A percentile compares a stretch with the other conserved stretches of the same genome.
Evolutionary conservation across 2,797 vertebrate genomes (phyloP).

Genomic region (Choloepus didactylus): DNA sequence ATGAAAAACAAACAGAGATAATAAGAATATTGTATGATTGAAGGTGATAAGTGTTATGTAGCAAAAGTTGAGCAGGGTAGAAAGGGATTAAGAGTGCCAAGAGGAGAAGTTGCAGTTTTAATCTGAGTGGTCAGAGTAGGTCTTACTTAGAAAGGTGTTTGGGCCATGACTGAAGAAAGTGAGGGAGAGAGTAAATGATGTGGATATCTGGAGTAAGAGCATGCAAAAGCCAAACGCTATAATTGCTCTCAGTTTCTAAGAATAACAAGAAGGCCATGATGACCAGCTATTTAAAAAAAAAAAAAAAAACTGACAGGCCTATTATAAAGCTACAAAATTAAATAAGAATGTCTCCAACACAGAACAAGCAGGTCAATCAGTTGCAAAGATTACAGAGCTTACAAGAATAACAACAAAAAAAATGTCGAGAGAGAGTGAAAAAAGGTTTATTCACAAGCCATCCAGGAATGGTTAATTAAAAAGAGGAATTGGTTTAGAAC

Average conservation of each 20-base stretch:
- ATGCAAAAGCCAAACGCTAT: rapidly evolving
- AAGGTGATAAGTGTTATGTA: no score
- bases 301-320: neutral
- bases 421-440: neutral
- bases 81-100: neutral
- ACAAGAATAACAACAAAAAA: neutral
- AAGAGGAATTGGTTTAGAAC: neutral
- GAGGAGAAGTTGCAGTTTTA: neutral
- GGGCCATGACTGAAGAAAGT: no score
- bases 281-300: rapidly evolving
- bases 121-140: rapidly evolving
- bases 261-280: rapidly evolving
- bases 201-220: rapidly evolving
- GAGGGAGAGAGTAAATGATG: rapidly evolving
- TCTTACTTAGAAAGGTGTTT: neutral
- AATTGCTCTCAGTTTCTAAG: neutral
- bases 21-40: rapidly evolving
- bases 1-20: neutral
- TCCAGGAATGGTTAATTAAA: neutral
- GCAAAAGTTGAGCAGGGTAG: no score
- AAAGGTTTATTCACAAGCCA: neutral
- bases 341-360: rapidly evolving
- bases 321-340: rapidly evolving
- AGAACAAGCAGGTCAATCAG: rapidly evolving
- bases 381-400: neutral